Conservation (phyloP, 2,888 invertebrate genomes). For the Crocallis elinguaria region DNA sequence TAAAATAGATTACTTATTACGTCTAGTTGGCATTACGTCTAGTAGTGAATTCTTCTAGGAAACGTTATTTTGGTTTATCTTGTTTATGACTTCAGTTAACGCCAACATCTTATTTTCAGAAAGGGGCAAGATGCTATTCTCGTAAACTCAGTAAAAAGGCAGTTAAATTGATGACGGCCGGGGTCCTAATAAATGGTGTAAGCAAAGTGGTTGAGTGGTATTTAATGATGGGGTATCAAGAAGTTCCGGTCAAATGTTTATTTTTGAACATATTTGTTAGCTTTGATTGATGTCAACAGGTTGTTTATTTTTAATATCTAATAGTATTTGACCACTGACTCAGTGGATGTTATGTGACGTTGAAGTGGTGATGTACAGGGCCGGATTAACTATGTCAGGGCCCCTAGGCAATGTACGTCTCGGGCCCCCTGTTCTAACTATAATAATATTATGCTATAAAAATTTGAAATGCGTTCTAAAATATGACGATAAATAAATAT, state of each 20-base stretch:
- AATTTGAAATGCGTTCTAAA: too few relatives aligned
- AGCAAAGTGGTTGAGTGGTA: background rate
- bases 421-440: too few relatives aligned
- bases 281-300: too few relatives aligned
- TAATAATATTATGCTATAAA: too few relatives aligned
- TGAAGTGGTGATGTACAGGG: too few relatives aligned
- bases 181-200: background rate
- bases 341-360: too few relatives aligned
- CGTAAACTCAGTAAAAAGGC: background rate
- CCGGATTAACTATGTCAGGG: too few relatives aligned
- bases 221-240: background rate
- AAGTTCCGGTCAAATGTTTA: background rate
- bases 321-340: too few relatives aligned
- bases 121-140: background rate
- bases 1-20: background rate
- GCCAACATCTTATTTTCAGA: constrained; percentile 3
- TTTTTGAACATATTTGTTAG: too few relatives aligned
- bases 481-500: too few relatives aligned
- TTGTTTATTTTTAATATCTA: too few relatives aligned
- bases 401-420: too few relatives aligned
- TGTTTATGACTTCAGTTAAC: constrained; percentile 1
- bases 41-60: constrained; percentile 7
- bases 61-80: constrained; percentile 6
- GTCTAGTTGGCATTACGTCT: background rate
- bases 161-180: background rate